phyloP scores from a whole-genome alignment of 2,888 invertebrate species.

The Tipula helvola region DNA sequence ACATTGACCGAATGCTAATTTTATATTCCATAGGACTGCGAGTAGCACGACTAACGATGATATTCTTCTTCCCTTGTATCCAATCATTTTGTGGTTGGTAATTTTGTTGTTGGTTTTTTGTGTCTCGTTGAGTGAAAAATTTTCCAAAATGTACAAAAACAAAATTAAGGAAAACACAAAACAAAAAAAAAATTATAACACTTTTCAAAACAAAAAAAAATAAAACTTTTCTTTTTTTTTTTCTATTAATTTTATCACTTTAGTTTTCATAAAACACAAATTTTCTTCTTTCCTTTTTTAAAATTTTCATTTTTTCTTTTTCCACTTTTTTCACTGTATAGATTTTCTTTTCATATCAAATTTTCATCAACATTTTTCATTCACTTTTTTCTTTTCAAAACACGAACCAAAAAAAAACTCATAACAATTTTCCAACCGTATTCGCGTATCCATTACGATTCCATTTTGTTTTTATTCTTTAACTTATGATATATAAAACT shows the following conservation, averaged over 20 bases:
- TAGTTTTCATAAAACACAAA: slow-evolving; percentile 8
- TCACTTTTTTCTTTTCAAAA: slow-evolving; percentile 6
- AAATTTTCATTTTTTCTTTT: neutral
- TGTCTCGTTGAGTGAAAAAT: neutral
- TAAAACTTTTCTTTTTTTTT: neutral
- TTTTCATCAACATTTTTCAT: neutral
- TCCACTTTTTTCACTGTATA: neutral
- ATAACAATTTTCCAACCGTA: slow-evolving; percentile 4
- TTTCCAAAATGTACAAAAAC: neutral
- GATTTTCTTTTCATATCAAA: neutral
- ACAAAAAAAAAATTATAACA: neutral
- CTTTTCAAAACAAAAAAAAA: neutral
- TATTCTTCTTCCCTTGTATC: neutral
- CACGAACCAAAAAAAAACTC: neutral
- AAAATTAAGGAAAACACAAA: neutral
- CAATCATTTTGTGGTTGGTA: neutral
- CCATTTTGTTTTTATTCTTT: slow-evolving; percentile 4
- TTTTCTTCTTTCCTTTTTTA: neutral
- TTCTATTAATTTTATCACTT: neutral
- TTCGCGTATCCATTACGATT: slow-evolving; percentile 8
- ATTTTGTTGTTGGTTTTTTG: neutral
- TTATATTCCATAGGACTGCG: neutral
- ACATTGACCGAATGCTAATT: slow-evolving; percentile 29
- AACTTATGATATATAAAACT: neutral
- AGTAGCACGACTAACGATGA: neutral